Base-by-base conservation (phyloP, 2,888 invertebrate genomes). In the Limenitis camilla region DNA sequence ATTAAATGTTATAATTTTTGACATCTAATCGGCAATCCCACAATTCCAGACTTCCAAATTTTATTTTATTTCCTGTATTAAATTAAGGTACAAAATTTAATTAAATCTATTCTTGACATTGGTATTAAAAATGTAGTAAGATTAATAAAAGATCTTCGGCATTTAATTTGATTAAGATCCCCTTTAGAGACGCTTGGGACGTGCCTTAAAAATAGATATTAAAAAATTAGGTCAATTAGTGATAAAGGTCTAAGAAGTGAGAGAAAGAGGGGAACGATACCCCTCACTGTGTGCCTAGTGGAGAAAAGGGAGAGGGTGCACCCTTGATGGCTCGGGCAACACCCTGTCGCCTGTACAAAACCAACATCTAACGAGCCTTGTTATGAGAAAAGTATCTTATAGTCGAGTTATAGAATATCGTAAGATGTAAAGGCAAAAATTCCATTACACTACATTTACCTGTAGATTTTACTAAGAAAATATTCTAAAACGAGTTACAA, bases 161-260 rank as follows among this genome's bases (percentile, higher is more conserved):
- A 65, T 67, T 59, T 64, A 71, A 71, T 43, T 33, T 27, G 11
- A 42, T 75, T 69, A 68, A 67, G 61, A 67, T 65, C 59, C 61
- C 39, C 67, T 61, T 49, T 63, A 58, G 60, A 58, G 64, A 64
- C 68, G 30, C 40, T 66, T 66, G 58, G 62, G 55, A 55, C 56
- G 58, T 58, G 55, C 56, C 58, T 59, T 61, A 49, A 57, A 68
- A 68, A 66, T 67, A 66, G 71, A 69, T 69, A 60, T 68, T 63
- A 61, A 70, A 72, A 75, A 84, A 82, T 81, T 83, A 68, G 82
- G 81, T 84, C 81, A 84, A 83, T 84, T 83, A 80, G 69, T 60
- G 68, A 74, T 67, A 74, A 74, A 76, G 73, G 70, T 51, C 63
- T 65, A 63, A 63, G 64, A 71, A 74, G 71, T 70, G 69, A 66